Base-by-base conservation (phyloP, 2,797 vertebrate genomes). In the Hapalemur alaotrensis region DNA sequence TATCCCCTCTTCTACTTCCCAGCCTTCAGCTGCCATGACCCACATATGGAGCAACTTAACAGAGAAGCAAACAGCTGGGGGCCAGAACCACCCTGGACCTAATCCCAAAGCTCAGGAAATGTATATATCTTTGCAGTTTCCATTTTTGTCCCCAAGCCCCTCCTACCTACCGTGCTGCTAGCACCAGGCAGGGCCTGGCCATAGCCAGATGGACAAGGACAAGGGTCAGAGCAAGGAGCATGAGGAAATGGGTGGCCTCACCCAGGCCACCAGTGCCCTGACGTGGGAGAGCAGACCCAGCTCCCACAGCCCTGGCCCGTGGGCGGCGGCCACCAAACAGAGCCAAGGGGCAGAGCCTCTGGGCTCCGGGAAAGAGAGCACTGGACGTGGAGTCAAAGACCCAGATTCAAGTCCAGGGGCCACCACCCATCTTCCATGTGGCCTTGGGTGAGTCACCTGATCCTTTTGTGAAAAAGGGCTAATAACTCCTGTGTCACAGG, bases 41-140 rank as follows among this genome's bases (percentile, higher is more conserved):
- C 75, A 61, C 67, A 69, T 13, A 1, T 17, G 75, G 57, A 87
- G 65, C 11, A 35, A 85, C 72, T 92, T 89, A 57, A 15, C 85
- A 61, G 88, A 73, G 80, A 46, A 82, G 69, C 88, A 48, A 63
- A 79, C 65, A 84, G 91, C 85, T 91, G 85, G 48, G 50, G 28
- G 3, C 91, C 65, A 91, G 95, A 84, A 93, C 18, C 46, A 0
- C 52, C 32, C 83, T 22, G 46, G 52, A 59, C 67, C 32, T 18
- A 28, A 50, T 79, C 82, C 81, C 3, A 1, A 46, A 72, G 46
- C 46, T 50, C 43, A 22, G 88, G 67, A 78, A 83, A 76, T 25
- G 38, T 20, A 5, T 15, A 5, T 4, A 4, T 12, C 50, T 72
- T 78, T n/a, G 81, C 43, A 59, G 61, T 82, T 84, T 72, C 94